Percentiles rank a stretch among this genome's conserved stretches.
phyloP scores from a whole-genome alignment of 2,797 vertebrate species.

The Sphenopsis melanotis region DNA sequence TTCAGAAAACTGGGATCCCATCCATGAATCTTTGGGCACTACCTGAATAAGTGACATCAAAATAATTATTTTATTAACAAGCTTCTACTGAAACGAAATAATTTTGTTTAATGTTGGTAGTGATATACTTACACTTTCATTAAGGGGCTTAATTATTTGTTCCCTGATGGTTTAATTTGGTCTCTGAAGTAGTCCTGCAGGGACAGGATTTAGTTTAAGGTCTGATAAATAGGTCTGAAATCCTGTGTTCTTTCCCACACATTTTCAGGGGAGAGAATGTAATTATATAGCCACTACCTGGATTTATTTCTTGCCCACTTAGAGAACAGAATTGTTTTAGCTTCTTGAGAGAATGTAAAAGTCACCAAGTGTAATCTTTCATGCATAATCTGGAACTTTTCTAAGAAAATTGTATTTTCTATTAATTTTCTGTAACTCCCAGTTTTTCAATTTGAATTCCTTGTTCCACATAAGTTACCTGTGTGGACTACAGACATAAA shows the following conservation, averaged over 20 bases:
- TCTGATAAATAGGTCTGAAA: neutral
- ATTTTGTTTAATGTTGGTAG: neutral
- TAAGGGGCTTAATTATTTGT: slow-evolving; percentile 7
- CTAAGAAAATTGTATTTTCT: neutral
- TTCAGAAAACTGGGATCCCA: neutral
- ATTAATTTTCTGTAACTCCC: neutral
- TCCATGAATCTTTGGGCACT: neutral
- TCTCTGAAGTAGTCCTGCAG: neutral
- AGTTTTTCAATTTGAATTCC: neutral
- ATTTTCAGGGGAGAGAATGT: neutral
- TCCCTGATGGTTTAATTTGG: neutral
- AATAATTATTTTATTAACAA: neutral
- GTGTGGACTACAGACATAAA: neutral
- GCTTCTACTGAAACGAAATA: neutral
- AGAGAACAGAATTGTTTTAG: neutral
- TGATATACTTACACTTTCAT: neutral
- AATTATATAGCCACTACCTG: neutral
- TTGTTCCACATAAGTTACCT: neutral
- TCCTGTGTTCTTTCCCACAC: neutral
- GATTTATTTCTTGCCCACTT: neutral
- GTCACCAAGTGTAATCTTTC: neutral
- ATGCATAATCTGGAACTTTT: neutral
- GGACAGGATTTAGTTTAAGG: neutral
- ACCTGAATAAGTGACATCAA: neutral
- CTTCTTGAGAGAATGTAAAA: neutral